Conservation (phyloP, 2,888 invertebrate genomes). For the Agriopis aurantiaria region DNA sequence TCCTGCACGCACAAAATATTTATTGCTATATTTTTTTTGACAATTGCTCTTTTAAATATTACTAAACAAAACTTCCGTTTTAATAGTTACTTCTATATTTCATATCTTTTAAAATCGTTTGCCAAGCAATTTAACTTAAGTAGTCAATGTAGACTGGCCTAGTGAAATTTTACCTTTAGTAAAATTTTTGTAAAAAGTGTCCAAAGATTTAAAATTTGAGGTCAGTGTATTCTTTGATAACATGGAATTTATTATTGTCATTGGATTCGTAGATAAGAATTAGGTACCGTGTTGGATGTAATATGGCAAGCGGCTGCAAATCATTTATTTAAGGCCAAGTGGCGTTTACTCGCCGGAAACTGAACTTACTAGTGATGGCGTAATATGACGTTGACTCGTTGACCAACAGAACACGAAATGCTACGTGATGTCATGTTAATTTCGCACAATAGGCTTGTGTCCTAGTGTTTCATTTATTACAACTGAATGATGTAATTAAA, state of each 20-base stretch:
- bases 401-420: no score
- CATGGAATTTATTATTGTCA: slow-evolving; percentile 29
- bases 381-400: no score
- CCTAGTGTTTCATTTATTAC: no score
- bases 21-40: slow-evolving; percentile 39
- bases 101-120: slow-evolving; percentile 33
- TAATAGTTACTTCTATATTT: slow-evolving; percentile 33
- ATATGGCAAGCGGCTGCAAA: slow-evolving; percentile 18
- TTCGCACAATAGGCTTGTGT: no score
- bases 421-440: no score
- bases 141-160: slow-evolving; percentile 42
- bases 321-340: no score
- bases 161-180: slow-evolving; percentile 43
- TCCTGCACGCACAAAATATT: slow-evolving; percentile 38
- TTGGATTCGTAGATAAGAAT: slow-evolving; percentile 34
- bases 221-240: slow-evolving; percentile 45
- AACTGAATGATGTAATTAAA: no score
- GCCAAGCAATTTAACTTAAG: slow-evolving; percentile 41
- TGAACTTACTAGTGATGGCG: no score
- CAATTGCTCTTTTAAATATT: slow-evolving; percentile 37
- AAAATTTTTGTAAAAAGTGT: slow-evolving; percentile 40
- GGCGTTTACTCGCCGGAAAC: no score
- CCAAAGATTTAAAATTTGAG: slow-evolving; percentile 49
- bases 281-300: slow-evolving; percentile 4
- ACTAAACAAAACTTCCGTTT: slow-evolving; percentile 34